Evolutionary conservation across 1,140 invertebrate genomes (phyloP), one percentile per base, ranked within the genome.

Genomic region (Lordiphosa mommai): DNA sequence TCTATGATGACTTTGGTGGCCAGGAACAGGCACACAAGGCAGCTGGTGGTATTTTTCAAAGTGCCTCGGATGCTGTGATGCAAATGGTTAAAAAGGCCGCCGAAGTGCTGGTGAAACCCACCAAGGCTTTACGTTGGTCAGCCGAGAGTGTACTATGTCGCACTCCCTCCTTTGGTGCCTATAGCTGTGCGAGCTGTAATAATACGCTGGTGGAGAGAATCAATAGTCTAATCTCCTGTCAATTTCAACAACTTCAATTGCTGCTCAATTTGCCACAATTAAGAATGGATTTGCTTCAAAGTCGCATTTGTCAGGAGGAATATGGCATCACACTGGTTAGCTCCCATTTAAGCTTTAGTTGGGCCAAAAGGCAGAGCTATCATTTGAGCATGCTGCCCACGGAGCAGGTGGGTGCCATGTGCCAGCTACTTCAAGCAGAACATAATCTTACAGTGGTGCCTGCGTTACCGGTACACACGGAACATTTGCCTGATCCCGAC

Each of bases 51-150:
- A 89, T 97, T 9, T 95, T 97, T 76, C 95, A 94, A 33, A 95
- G 93, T 30, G 96, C 96, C 1, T 92, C 93, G 48, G 95, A 96
- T 82, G 96, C 94, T 0, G 95, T 97, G 3, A 92, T 97, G 63
- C 95, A 93, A 50, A 96, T 97, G 48, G 94, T 97, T 3, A 96
- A 96, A 79, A 96, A 96, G 89, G 96, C 95, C 0, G 95, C 95
- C 8, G 92, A 95, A 89, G 94, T 94, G 9, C 89, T 96, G 47
- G 93, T 93, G 1, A 95, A 94, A 82, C 92, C 92, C 0, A 68
- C 65, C 90, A 92, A 79, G 20, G 46, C 64, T 23, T 46, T 61
- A 0, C 59, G 51, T 3, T 71, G 57, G 53, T 59, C 72, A 7
- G 16, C 29, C 0, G 70, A 77, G 4, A 53, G 60, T 1, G 5